Evolutionary conservation across 2,888 invertebrate genomes (phyloP).

Genomic region (Conops quadrifasciatus): DNA sequence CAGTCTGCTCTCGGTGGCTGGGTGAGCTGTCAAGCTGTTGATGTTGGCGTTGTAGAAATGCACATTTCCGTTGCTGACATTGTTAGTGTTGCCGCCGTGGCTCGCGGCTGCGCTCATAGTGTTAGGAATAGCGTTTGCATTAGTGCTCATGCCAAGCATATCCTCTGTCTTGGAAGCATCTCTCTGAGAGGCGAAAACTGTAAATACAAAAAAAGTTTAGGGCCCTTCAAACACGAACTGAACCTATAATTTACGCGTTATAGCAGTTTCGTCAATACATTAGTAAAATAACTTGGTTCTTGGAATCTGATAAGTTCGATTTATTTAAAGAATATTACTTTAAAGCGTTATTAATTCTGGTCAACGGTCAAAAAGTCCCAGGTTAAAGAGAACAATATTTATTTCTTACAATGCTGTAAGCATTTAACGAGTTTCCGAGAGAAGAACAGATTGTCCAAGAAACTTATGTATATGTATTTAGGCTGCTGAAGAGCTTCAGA

Average conservation of each 20-base stretch:
- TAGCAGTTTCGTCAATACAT: too few species aligned
- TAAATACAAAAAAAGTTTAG: not conserved
- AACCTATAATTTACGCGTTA: not conserved
- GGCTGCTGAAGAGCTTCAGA: not conserved
- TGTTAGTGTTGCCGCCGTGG: slow-evolving; percentile 49
- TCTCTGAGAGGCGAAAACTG: slow-evolving; percentile 62
- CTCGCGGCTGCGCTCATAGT: slow-evolving; percentile 41
- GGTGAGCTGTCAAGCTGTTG: slow-evolving; percentile 31
- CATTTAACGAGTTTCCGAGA: too few species aligned
- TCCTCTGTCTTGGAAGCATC: slow-evolving; percentile 62
- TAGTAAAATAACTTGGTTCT: not conserved
- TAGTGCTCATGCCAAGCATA: slow-evolving; percentile 50
- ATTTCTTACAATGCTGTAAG: too few species aligned
- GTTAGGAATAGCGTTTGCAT: slow-evolving; percentile 55
- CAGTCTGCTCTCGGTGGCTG: slow-evolving; percentile 26
- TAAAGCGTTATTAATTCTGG: too few species aligned
- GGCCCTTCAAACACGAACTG: not conserved
- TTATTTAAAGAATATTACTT: too few species aligned
- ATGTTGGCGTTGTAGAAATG: slow-evolving; percentile 36
- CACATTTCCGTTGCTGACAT: slow-evolving; percentile 46
- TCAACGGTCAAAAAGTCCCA: too few species aligned
- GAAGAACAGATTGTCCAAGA: too few species aligned
- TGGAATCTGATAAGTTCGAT: too few species aligned
- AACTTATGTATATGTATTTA: too few species aligned
- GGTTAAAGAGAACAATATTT: too few species aligned